phyloP scores from a whole-genome alignment of 2,888 invertebrate species.

The Amiota communis region DNA sequence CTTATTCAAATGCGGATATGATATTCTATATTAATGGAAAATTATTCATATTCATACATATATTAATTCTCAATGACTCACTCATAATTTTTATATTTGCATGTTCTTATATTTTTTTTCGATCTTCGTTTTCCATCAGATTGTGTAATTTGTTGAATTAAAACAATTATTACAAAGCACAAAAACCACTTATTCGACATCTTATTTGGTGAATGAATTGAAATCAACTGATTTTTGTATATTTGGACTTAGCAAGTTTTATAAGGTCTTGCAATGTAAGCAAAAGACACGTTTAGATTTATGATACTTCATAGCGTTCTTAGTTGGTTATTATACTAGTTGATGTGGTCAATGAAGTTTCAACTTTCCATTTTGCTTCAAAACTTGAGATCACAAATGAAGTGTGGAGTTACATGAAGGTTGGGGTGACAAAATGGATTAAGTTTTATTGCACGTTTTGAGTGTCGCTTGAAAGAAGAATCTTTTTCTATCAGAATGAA shows the following conservation, averaged over 20 bases:
- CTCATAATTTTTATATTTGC: conserved; percentile 18
- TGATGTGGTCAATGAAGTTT: too few relatives aligned
- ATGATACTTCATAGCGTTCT: too few relatives aligned
- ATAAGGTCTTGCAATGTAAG: background rate
- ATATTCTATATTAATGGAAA: conserved; percentile 2
- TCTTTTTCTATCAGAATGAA: too few relatives aligned
- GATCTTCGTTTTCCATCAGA: conserved; percentile 3
- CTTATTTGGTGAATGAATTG: background rate
- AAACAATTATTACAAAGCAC: background rate
- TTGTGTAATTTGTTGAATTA: background rate
- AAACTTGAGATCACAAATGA: too few relatives aligned
- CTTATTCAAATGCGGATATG: background rate
- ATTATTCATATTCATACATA: background rate
- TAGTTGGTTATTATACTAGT: too few relatives aligned
- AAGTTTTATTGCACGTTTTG: background rate
- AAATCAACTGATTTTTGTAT: background rate
- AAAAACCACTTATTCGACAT: conserved; percentile 5
- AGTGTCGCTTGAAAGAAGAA: too few relatives aligned
- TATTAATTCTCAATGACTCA: background rate
- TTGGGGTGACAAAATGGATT: too few relatives aligned
- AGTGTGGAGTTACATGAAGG: too few relatives aligned
- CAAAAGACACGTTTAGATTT: background rate
- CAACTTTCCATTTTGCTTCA: too few relatives aligned
- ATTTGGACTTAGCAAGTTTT: background rate
- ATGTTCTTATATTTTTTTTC: background rate